A percentile compares a stretch with the other conserved stretches of the same genome.
Conservation (phyloP, 2,113 vertebrate species). For the Patagioenas fasciata region DNA sequence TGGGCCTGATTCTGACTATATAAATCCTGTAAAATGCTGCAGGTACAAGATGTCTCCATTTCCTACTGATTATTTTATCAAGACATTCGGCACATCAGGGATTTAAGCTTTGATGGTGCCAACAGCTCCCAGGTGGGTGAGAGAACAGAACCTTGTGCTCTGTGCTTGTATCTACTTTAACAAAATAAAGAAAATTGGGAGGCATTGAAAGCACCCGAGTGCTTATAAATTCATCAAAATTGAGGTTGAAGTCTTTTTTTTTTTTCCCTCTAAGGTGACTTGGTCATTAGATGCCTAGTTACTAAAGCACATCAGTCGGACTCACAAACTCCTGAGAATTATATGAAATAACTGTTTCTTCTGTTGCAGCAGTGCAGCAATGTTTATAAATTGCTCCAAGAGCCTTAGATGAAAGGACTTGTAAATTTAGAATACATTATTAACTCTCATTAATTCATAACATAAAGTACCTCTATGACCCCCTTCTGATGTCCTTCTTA, state of each 20-base stretch:
- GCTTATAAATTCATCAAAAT: not conserved
- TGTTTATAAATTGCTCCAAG: not conserved
- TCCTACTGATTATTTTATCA: not conserved
- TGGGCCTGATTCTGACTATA: not conserved
- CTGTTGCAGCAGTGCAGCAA: not conserved
- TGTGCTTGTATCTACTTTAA: not conserved
- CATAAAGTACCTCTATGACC: not conserved
- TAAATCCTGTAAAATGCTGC: not conserved
- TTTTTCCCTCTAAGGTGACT: not conserved
- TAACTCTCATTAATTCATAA: slow-evolving; percentile 23
- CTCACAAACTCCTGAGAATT: not conserved
- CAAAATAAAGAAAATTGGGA: not conserved
- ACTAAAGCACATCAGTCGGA: not conserved
- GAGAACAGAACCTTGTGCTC: not conserved
- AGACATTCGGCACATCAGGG: fast-evolving
- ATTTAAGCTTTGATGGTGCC: not conserved
- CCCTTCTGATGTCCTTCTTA: not conserved
- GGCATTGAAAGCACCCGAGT: not conserved
- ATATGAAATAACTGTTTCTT: not conserved
- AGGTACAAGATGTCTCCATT: not conserved
- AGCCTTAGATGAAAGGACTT: not conserved
- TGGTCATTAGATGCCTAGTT: not conserved
- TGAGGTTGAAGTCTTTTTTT: not conserved
- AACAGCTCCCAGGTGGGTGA: not conserved
- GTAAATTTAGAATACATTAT: not conserved